These are phyloP conservation scores for Amphipoea lucens DNA, from an alignment of 2,888 invertebrate genomes.

Conservation along the genomic window DNA sequence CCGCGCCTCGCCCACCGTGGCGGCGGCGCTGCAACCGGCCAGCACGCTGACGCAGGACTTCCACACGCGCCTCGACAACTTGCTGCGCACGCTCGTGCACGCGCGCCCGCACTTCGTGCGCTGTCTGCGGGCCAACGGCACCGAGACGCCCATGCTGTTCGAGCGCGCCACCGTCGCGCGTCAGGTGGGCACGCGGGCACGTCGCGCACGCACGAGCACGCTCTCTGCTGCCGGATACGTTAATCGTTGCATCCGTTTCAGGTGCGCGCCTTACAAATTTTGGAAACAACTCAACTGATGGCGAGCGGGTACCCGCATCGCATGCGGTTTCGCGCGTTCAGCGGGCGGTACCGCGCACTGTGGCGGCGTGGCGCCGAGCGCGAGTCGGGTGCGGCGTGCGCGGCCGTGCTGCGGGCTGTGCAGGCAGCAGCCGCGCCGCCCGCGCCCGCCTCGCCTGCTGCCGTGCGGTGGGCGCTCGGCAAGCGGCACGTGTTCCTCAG, in stretches of 20 bases:
- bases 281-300: slow-evolving; percentile 98
- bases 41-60: slow-evolving; percentile 98
- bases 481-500: slow-evolving; percentile 98
- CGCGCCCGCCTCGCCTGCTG: slow-evolving; percentile 93
- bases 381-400: slow-evolving; percentile 90
- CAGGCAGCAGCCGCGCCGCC: slow-evolving; percentile 94
- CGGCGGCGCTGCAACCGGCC: slow-evolving; percentile 93
- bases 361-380: slow-evolving; percentile 93
- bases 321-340: slow-evolving; percentile 98
- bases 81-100: slow-evolving; percentile 97
- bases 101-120: slow-evolving; percentile 98
- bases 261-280: slow-evolving; percentile 96
- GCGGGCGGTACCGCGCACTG: slow-evolving; percentile 95
- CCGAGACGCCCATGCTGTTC: slow-evolving; percentile 95
- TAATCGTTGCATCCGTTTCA: slow-evolving; percentile 56
- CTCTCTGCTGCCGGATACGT: not conserved
- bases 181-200: slow-evolving; percentile 90
- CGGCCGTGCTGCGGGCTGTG: slow-evolving; percentile 94
- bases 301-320: slow-evolving; percentile 98
- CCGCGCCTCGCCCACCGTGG: slow-evolving; percentile 97
- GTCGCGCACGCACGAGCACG: no score
- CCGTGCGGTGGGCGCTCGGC: slow-evolving; percentile 95
- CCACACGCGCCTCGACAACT: slow-evolving; percentile 97
- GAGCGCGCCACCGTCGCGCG: slow-evolving; percentile 95
- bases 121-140: slow-evolving; percentile 96